A percentile compares a stretch with the other conserved stretches of the same genome.
Conservation (phyloP, 2,888 invertebrate genomes). For the Leptinotarsa rubiginosa region DNA sequence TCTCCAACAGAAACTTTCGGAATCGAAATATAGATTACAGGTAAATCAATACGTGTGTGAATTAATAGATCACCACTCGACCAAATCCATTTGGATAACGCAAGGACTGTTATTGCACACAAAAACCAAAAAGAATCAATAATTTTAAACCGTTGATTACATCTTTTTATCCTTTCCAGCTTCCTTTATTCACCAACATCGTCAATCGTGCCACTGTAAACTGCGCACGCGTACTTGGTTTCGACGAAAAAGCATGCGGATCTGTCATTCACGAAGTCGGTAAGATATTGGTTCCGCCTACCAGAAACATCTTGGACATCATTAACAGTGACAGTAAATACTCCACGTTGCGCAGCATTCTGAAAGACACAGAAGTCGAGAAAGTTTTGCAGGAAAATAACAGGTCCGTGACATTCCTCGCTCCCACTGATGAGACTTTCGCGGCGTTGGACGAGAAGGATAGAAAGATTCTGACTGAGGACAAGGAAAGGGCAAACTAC, state of each 20-base stretch:
- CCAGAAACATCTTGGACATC: constrained; percentile 67
- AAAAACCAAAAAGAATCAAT: too few species aligned
- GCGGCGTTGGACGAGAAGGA: constrained; percentile 66
- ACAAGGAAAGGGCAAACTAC: constrained; percentile 67
- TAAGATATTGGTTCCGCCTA: constrained; percentile 70
- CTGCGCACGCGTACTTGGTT: constrained; percentile 73
- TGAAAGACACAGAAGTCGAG: constrained; percentile 67
- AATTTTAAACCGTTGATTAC: not conserved
- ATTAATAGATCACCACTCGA: too few species aligned
- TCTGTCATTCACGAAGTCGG: constrained; percentile 76
- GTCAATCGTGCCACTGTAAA: constrained; percentile 75
- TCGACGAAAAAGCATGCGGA: constrained; percentile 76
- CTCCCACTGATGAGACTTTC: constrained; percentile 72
- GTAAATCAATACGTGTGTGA: too few species aligned
- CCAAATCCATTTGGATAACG: too few species aligned
- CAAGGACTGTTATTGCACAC: too few species aligned
- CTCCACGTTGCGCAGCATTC: constrained; percentile 65
- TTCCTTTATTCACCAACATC: constrained; percentile 70
- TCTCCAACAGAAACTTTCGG: too few species aligned
- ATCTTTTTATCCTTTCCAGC: constrained; percentile 57
- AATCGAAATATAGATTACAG: too few species aligned
- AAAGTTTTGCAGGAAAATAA: constrained; percentile 65
- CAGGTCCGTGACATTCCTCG: constrained; percentile 70
- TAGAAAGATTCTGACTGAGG: constrained; percentile 65
- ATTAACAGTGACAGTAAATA: constrained; percentile 66